A percentile compares a stretch with the other conserved stretches of the same genome.
phyloP scores from a whole-genome alignment of 92 coral and sea anemone genomes.

The Ricordea florida region DNA sequence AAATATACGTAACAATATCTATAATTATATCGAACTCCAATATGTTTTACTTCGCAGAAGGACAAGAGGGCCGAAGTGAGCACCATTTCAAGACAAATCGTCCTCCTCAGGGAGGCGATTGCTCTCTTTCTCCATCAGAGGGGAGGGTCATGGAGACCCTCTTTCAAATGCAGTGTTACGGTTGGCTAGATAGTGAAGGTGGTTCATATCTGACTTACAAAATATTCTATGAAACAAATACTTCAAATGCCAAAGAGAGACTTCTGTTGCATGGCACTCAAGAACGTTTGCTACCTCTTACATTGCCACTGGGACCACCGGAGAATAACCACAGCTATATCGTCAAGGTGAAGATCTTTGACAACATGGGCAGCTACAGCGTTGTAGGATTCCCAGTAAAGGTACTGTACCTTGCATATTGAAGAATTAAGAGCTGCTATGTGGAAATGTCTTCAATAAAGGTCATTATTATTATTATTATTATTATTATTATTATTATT shows the following conservation, averaged over 20 bases:
- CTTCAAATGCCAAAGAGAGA: not conserved
- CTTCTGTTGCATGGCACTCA: constrained; percentile 23
- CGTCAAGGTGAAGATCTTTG: constrained; percentile 40
- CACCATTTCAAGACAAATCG: constrained; percentile 45
- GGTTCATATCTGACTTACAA: constrained; percentile 20
- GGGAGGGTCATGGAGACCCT: constrained; percentile 52
- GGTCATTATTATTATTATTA: no score
- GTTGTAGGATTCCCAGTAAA: not conserved
- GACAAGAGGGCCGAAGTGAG: constrained; percentile 52
- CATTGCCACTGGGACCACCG: constrained; percentile 27
- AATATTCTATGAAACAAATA: not conserved
- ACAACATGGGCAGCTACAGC: constrained; percentile 31
- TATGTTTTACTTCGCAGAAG: constrained; percentile 4
- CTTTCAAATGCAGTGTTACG: constrained; percentile 42
- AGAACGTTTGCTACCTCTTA: not conserved
- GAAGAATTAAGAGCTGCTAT: no score
- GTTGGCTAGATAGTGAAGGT: constrained; percentile 40
- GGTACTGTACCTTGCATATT: constrained; percentile 33
- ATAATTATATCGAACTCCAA: no score
- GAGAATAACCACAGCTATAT: constrained; percentile 19
- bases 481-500: no score
- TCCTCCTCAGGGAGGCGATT: constrained; percentile 61
- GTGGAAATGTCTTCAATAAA: no score
- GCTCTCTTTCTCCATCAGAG: constrained; percentile 39
- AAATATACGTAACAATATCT: no score